Evolutionary conservation across 1,140 invertebrate genomes (phyloP).

Genomic region (Phocides pigmalion): DNA sequence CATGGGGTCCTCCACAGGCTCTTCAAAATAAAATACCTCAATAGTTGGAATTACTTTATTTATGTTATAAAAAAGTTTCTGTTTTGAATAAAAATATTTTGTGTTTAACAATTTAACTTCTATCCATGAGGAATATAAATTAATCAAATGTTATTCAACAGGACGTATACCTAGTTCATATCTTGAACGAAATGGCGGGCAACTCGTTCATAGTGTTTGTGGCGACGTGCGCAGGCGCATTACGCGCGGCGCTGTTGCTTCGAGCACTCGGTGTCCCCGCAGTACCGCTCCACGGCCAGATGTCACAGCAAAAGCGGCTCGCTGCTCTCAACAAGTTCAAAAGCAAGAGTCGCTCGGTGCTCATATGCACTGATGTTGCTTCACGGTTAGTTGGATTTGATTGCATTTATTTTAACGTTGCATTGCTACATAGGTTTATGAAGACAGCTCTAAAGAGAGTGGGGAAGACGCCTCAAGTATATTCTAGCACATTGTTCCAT

Average conservation of each 20-base stretch:
- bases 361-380: constrained; percentile 99
- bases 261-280: constrained; percentile 95
- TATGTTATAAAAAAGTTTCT: too few species aligned
- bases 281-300: constrained; percentile 98
- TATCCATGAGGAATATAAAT: too few species aligned
- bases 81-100: too few species aligned
- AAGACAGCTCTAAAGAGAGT: too few species aligned
- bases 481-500: too few species aligned
- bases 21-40: too few species aligned
- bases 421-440: too few species aligned
- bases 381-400: constrained; percentile 89
- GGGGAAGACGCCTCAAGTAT: too few species aligned
- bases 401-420: too few species aligned
- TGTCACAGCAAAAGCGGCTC: constrained; percentile 97
- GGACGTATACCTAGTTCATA: constrained; percentile 98
- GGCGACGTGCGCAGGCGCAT: constrained; percentile 96
- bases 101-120: too few species aligned
- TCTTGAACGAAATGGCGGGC: constrained; percentile 97
- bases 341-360: constrained; percentile 92
- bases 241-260: constrained; percentile 94
- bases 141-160: constrained; percentile 34
- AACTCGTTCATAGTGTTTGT: constrained; percentile 99
- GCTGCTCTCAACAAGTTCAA: constrained; percentile 97
- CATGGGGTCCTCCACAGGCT: too few species aligned
- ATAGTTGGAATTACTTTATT: too few species aligned